Conservation (phyloP, 1,140 invertebrate genomes). For the Drosophila albomicans region DNA sequence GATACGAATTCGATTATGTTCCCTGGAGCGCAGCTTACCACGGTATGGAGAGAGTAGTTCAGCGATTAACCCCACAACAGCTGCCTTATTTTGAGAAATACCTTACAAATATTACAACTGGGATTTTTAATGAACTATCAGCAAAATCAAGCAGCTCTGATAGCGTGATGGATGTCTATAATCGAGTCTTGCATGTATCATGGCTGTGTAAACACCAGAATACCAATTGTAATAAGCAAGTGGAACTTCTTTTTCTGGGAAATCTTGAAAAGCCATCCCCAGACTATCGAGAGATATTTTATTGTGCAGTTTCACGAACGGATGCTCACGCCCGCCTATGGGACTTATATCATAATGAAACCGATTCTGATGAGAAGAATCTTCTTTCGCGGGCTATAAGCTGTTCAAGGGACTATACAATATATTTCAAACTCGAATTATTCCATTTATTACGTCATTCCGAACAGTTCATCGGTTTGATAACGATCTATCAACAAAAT, state of each 20-base stretch:
- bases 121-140: constrained; percentile 52
- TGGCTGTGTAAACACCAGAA: constrained; percentile 86
- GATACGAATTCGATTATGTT: constrained; percentile 86
- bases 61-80: constrained; percentile 47
- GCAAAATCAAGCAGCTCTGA: constrained; percentile 41
- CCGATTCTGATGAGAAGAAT: neutral
- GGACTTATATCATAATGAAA: neutral
- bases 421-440: neutral
- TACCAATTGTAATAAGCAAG: constrained; percentile 81
- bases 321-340: neutral
- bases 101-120: constrained; percentile 42
- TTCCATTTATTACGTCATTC: neutral
- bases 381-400: neutral
- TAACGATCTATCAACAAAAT: neutral
- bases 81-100: constrained; percentile 57
- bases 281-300: neutral
- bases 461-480: neutral
- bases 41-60: constrained; percentile 43
- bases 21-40: constrained; percentile 86
- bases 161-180: constrained; percentile 72
- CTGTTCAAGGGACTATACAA: neutral
- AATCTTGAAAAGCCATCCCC: constrained; percentile 45
- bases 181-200: constrained; percentile 77
- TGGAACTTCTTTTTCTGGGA: constrained; percentile 34
- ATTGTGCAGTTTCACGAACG: neutral